These are phyloP conservation scores for Lasioglossum villosulum DNA, from an alignment of 2,888 invertebrate species.

Conservation along the genomic window DNA sequence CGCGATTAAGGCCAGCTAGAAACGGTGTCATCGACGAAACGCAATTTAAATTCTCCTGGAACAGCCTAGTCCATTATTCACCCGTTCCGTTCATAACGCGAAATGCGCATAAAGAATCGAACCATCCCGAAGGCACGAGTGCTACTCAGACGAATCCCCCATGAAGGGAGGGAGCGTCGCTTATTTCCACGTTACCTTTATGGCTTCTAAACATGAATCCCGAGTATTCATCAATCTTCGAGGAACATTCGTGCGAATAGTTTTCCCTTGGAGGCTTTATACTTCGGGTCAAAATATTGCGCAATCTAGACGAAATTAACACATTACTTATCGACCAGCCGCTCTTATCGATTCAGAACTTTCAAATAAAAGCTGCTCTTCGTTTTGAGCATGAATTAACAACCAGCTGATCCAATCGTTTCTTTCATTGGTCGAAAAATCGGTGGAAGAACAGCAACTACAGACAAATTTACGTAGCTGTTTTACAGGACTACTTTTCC, in stretches of 20 bases:
- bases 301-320: neutral
- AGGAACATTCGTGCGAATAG: neutral
- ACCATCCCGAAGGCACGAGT: neutral
- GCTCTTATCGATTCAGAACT: neutral
- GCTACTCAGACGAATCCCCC: neutral
- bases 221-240: neutral
- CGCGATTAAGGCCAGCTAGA: conserved; percentile 16
- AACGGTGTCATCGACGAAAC: conserved; percentile 31
- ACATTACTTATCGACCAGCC: neutral
- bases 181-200: conserved; percentile 8
- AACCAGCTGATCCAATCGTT: too few relatives aligned
- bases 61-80: conserved; percentile 52
- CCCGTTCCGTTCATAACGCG: conserved; percentile 18
- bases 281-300: neutral
- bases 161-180: neutral
- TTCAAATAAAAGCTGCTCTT: neutral
- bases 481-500: neutral
- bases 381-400: too few relatives aligned
- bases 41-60: conserved; percentile 45
- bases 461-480: too few relatives aligned
- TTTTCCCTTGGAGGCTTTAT: too few relatives aligned
- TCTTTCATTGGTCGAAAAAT: neutral
- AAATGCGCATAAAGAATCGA: conserved; percentile 36
- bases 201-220: conserved; percentile 2
- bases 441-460: too few relatives aligned